Evolutionary conservation across 2,888 invertebrate genomes (phyloP).

Genomic region (Cephus spinipes): DNA sequence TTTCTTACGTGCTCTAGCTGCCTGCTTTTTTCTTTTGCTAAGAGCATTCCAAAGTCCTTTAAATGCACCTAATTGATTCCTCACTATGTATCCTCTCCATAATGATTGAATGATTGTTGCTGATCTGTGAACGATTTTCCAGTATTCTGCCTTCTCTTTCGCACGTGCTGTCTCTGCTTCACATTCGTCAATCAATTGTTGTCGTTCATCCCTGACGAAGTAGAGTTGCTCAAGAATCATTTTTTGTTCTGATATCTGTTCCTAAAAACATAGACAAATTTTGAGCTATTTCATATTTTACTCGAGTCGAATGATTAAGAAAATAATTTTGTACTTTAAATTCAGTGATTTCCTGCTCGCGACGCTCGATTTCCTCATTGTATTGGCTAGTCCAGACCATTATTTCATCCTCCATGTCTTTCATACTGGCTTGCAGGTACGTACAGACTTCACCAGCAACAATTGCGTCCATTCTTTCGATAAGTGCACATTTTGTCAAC

Average conservation of each 20-base stretch:
- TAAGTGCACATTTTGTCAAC: conserved; percentile 31
- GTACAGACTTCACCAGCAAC: conserved; percentile 37
- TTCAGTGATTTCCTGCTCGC: conserved; percentile 42
- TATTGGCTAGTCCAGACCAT: conserved; percentile 42
- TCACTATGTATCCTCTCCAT: conserved; percentile 57
- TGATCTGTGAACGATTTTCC: conserved; percentile 36
- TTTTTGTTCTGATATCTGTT: conserved; percentile 43
- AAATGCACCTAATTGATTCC: conserved; percentile 47
- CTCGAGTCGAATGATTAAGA: background rate
- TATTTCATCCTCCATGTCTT: conserved; percentile 43
- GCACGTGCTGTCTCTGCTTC: conserved; percentile 31
- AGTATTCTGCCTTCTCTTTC: conserved; percentile 35
- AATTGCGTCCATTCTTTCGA: conserved; percentile 36
- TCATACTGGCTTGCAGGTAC: conserved; percentile 35
- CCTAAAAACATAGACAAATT: conserved; percentile 29
- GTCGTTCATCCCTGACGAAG: conserved; percentile 33
- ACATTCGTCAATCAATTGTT: conserved; percentile 43
- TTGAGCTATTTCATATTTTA: background rate
- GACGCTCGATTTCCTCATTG: conserved; percentile 43
- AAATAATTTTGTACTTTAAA: conserved; percentile 25
- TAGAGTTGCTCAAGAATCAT: conserved; percentile 36
- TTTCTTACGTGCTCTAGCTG: conserved; percentile 24
- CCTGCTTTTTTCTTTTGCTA: conserved; percentile 33
- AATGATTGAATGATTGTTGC: conserved; percentile 51
- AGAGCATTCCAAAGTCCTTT: conserved; percentile 33